Base-by-base conservation (phyloP, 2,888 invertebrate species). In the Cephus rjabovi region DNA sequence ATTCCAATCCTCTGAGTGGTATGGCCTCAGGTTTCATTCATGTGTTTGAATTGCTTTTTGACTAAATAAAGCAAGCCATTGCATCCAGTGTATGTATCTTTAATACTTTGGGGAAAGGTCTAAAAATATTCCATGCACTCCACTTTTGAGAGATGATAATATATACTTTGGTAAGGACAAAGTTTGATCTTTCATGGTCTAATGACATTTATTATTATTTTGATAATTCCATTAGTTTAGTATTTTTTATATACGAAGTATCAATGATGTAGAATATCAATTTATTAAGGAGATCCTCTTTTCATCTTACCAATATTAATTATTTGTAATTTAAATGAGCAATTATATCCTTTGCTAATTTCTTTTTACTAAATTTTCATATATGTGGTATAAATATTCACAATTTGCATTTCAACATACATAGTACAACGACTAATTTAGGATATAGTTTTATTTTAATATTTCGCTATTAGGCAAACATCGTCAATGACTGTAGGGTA, bases 1-100 rank as follows among this genome's bases (percentile, higher is more conserved):
- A 86, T 86, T 86, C 85, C 86, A 76, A 84, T 86, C 86, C 76
- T 74, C 83, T 81, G 85, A 83, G 79, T 86, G 73, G 81, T 79
- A 75, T 81, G 75, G 75, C 69, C 76, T 83, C 77, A 73, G 70
- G 75, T 79, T 76, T 76, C 71, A 71, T 71, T 71, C 71, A 71
- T 71, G 71, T 30, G 71, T 71, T 71, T 34, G 31, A 31, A 33
- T 6, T 71, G 71, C 31, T 71, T 71, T 71, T 71, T 34, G 71
- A 71, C 71, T 71, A 71, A 71, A 71, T 71, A 71, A 71, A 71
- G 71, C 6, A 15, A 56, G 23, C 56, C 23, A 23, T 56, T 56
- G 23, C 23, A 56, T 23, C 6, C 23, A 56, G 23, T 56, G 2
- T 56, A 56, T 23, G 2, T 56, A 56, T 56, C 23, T 56, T 23